Evolutionary conservation across 2,797 vertebrate genomes (phyloP).

Genomic region (Steatocranus sp.): DNA sequence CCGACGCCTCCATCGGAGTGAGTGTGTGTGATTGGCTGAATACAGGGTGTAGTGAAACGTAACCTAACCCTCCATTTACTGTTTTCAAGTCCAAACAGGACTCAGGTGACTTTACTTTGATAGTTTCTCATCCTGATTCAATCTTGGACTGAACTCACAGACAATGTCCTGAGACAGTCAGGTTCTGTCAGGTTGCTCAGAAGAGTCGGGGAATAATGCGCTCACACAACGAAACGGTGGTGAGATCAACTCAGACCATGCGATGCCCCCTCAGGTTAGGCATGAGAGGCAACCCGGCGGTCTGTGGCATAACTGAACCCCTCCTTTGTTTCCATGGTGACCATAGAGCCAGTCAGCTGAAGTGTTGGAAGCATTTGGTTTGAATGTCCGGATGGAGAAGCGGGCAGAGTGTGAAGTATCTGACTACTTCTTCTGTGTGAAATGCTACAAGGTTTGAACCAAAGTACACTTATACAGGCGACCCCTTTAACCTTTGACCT

Average conservation of each 20-base stretch:
- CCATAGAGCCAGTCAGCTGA: not conserved
- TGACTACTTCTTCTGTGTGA: not conserved
- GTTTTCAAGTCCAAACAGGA: not conserved
- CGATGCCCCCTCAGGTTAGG: not conserved
- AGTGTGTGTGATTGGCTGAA: not conserved
- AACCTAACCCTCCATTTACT: not conserved
- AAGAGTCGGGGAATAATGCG: not conserved
- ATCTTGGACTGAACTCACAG: not conserved
- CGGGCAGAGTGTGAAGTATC: not conserved
- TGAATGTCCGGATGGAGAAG: conserved; percentile 1
- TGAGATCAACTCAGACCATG: not conserved
- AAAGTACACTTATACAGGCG: not conserved
- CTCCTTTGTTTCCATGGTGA: conserved; percentile 9
- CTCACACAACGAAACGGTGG: not conserved
- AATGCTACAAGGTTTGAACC: not conserved
- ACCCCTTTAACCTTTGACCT: not conserved
- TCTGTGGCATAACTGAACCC: not conserved
- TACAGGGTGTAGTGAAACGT: not conserved
- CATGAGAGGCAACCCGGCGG: not conserved
- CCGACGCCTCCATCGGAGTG: no score
- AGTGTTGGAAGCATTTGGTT: conserved; percentile 17
- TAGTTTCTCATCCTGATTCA: not conserved
- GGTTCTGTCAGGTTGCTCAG: not conserved
- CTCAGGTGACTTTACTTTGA: not conserved
- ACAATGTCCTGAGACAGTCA: not conserved